Evolutionary conservation across 2,797 vertebrate genomes (phyloP).

Genomic region (Knipowitschia caucasica): DNA sequence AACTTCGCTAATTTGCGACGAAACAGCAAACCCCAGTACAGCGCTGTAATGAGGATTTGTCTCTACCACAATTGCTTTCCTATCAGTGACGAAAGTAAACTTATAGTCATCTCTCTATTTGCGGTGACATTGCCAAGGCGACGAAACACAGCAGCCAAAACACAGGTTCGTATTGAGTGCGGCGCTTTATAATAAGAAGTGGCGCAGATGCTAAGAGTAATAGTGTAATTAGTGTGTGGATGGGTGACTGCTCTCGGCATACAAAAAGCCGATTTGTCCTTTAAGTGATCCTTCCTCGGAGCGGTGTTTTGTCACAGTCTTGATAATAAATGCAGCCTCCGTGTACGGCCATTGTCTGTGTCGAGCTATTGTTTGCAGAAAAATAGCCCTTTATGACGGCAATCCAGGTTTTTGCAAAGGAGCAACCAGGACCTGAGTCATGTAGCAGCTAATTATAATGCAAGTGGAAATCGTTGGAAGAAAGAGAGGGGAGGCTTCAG

Average conservation of each 20-base stretch:
- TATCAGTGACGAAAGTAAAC: too few species aligned
- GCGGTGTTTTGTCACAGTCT: background rate
- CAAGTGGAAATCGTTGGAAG: background rate
- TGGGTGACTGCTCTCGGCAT: constrained; percentile 24
- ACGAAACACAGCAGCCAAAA: constrained; percentile 20
- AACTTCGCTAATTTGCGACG: background rate
- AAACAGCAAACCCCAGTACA: background rate
- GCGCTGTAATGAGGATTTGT: background rate
- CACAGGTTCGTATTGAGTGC: background rate
- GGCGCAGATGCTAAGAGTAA: background rate
- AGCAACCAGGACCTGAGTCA: too few species aligned
- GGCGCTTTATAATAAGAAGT: constrained; percentile 12
- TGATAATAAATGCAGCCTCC: background rate
- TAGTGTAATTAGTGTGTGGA: constrained; percentile 18
- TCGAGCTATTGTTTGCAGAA: background rate
- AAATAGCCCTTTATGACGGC: background rate
- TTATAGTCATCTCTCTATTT: background rate
- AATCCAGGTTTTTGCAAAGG: background rate
- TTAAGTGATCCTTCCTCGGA: constrained; percentile 13
- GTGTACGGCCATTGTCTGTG: background rate
- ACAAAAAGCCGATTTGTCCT: constrained; percentile 11
- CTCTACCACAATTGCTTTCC: background rate
- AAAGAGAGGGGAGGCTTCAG: background rate
- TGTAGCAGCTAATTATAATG: background rate
- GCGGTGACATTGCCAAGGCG: constrained; percentile 5